Evolutionary conservation across 2,888 invertebrate species (phyloP), one percentile per base, ranked within the genome.

Genomic region (Halictus quadricinctus): DNA sequence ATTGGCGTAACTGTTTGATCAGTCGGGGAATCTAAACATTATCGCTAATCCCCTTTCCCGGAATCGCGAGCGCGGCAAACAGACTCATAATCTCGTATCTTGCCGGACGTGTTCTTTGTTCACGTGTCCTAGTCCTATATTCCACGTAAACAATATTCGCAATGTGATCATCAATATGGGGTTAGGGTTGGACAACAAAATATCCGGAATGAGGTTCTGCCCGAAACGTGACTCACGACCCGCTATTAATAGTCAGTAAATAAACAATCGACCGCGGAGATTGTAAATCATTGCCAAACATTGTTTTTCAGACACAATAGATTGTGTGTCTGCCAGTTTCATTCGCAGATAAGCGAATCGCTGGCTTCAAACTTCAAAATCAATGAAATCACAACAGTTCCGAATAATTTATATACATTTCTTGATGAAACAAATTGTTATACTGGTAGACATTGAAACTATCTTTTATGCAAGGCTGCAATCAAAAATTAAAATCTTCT

Each of bases 41-140:
- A 73, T 73, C 73, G 29, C 29, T 21, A 21, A 29, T 29, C 29
- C 36, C 29, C 25, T 10, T 73, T 64, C 43, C 54, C 8, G 25
- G 43, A 58, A 72, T 25, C 12, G 5, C 58, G 46, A 58, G 8
- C 29, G 18, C 29, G 21, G 18, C n/a, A 58, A 78, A 46, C 46
- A 78, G 58, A 21, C 29, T 4, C 29, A 18, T 25, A 29, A 48
- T 69, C 69, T 69, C 21, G 21, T 41, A 41, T n/a, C 25, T 15
- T 1, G 36, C 36, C 36, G 1, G n/a, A 7, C 48, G 25, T 48
- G 70, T 70, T 66, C 29, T 36, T 72, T 72, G 43, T 46, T 72
- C 43, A 72, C 21, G n/a, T 46, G 70, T 69, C 69, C 69, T 69
- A 69, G 69, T 69, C 69, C 69, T 69, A 69, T 43, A 41, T 69